phyloP scores from a whole-genome alignment of 2,888 invertebrate genomes.

The Galerucella nymphaeae region DNA sequence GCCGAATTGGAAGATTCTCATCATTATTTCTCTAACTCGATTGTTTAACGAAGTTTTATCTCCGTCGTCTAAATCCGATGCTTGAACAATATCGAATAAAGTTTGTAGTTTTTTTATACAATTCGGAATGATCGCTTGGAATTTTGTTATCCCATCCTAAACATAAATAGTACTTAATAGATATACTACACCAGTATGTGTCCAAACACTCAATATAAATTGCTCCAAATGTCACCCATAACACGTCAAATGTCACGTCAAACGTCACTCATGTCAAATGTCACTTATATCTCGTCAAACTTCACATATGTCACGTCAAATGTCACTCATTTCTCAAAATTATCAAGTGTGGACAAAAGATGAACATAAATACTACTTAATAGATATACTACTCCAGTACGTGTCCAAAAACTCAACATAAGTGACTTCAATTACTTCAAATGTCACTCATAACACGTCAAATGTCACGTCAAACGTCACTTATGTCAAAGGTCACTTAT shows the following conservation, averaged over 20 bases:
- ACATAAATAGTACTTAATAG: slow-evolving; percentile 44
- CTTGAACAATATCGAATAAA: slow-evolving; percentile 65
- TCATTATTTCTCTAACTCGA: slow-evolving; percentile 79
- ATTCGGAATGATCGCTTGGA: slow-evolving; percentile 69
- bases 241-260: too few species aligned
- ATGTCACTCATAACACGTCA: too few species aligned
- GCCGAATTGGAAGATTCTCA: slow-evolving; percentile 90
- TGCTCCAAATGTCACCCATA: too few species aligned
- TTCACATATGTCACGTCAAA: too few species aligned
- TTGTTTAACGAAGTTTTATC: slow-evolving; percentile 73
- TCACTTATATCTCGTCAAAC: too few species aligned
- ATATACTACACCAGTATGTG: slow-evolving; percentile 8
- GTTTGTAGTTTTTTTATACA: slow-evolving; percentile 71
- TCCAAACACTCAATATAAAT: too few species aligned
- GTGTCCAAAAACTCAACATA: too few species aligned
- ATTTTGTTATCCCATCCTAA: slow-evolving; percentile 69
- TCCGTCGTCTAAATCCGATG: slow-evolving; percentile 68
- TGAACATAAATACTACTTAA: slow-evolving; percentile 21
- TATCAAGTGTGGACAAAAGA: not conserved
- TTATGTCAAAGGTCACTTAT: too few species aligned
- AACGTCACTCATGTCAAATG: too few species aligned
- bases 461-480: too few species aligned
- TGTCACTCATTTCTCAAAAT: too few species aligned
- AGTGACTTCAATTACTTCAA: too few species aligned
- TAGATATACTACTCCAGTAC: slow-evolving; percentile 1